Conservation (phyloP, 2,888 invertebrate species). For the Agapostemon virescens region DNA sequence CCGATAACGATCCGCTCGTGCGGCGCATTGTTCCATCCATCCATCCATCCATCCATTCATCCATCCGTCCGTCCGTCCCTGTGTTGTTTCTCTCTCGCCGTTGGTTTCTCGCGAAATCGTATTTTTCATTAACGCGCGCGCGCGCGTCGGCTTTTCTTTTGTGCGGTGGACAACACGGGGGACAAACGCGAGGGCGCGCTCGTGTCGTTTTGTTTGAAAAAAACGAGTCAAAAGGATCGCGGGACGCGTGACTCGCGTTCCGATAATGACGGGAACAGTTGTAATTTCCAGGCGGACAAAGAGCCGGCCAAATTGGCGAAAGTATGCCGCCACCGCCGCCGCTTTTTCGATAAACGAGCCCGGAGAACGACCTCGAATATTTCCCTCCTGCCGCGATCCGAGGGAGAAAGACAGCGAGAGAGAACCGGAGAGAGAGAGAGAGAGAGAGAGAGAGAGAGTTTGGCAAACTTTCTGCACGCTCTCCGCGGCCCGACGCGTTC, state of each 20-base stretch:
- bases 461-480: slow-evolving; percentile 6
- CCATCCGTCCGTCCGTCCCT: neutral
- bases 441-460: neutral
- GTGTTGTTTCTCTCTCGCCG: neutral
- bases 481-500: slow-evolving; percentile 9
- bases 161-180: slow-evolving; percentile 1
- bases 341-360: slow-evolving; percentile 58
- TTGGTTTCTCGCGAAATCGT: neutral
- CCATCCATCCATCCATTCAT: neutral
- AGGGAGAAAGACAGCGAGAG: neutral
- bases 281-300: slow-evolving; percentile 77
- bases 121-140: slow-evolving; percentile 44
- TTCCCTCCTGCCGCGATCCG: neutral
- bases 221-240: slow-evolving; percentile 77
- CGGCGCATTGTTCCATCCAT: neutral
- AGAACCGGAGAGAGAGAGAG: neutral
- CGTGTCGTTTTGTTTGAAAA: slow-evolving; percentile 34
- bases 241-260: slow-evolving; percentile 72
- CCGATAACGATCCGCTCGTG: neutral
- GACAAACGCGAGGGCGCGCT: neutral
- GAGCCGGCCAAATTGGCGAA: slow-evolving; percentile 64
- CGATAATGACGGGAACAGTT: slow-evolving; percentile 79
- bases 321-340: slow-evolving; percentile 69
- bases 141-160: slow-evolving; percentile 6
- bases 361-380: slow-evolving; percentile 33